These are phyloP conservation scores for Anniella stebbinsi DNA, from an alignment of 2,797 vertebrate species.

Conservation along the genomic window DNA sequence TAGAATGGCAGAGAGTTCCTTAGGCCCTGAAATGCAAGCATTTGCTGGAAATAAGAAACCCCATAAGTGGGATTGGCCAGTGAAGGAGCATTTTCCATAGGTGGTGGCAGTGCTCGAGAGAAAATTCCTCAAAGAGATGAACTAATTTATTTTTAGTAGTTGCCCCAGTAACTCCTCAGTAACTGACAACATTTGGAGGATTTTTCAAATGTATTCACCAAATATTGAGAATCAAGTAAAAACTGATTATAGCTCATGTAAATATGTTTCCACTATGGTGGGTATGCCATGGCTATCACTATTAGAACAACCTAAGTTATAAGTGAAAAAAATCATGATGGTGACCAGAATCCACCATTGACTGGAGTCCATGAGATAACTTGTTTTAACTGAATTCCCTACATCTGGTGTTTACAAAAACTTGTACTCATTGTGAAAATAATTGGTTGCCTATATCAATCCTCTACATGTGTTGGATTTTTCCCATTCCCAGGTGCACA, in stretches of 20 bases:
- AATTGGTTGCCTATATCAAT: background rate
- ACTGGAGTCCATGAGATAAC: background rate
- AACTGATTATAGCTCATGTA: background rate
- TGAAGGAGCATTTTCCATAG: too few species aligned
- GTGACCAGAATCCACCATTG: background rate
- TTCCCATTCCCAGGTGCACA: accelerated
- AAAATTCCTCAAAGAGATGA: background rate
- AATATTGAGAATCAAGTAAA: background rate
- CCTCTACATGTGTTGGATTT: background rate
- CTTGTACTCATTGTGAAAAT: background rate
- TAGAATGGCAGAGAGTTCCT: too few species aligned
- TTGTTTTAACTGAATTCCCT: background rate
- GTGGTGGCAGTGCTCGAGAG: too few species aligned
- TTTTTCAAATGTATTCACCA: background rate
- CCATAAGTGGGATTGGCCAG: too few species aligned
- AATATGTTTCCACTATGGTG: background rate
- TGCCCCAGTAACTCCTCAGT: background rate
- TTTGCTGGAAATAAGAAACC: too few species aligned
- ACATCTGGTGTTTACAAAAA: background rate
- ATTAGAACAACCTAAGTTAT: background rate
- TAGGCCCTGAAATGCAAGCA: too few species aligned
- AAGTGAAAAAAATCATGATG: background rate
- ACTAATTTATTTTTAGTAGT: background rate
- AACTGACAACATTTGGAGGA: too few species aligned
- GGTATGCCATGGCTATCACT: background rate